Evolutionary conservation across 1,140 invertebrate genomes (phyloP).

Genomic region (Drosophila gunungcola): DNA sequence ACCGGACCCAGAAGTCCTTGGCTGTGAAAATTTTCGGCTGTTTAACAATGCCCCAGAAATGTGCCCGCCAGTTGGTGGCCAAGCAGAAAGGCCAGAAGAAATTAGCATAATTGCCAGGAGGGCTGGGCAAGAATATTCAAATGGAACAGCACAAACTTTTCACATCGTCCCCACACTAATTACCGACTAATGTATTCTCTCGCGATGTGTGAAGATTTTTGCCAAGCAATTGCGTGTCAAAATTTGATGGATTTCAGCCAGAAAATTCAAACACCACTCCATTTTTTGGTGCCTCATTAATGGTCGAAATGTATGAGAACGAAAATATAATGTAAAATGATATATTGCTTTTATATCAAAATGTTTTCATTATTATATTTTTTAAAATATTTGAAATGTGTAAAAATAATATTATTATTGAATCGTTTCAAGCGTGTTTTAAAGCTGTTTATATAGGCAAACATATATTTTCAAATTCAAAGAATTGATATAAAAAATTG

Average conservation of each 20-base stretch:
- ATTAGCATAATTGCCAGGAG: constrained; percentile 67
- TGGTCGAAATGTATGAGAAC: too few relatives aligned
- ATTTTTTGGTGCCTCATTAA: not conserved
- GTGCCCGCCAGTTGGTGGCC: constrained; percentile 57
- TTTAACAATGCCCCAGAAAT: constrained; percentile 65
- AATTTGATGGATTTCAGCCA: constrained; percentile 57
- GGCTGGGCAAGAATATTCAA: constrained; percentile 45
- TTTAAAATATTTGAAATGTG: too few relatives aligned
- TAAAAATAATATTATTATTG: too few relatives aligned
- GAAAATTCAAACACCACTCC: not conserved
- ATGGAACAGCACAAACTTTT: constrained; percentile 25
- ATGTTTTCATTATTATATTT: too few relatives aligned
- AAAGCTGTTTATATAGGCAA: too few relatives aligned
- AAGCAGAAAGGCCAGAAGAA: constrained; percentile 42
- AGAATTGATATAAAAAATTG: too few relatives aligned
- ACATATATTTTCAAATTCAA: too few relatives aligned
- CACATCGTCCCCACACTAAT: constrained; percentile 35
- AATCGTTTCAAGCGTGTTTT: too few relatives aligned
- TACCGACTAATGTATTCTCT: constrained; percentile 39
- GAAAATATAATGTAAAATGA: too few relatives aligned
- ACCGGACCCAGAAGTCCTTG: constrained; percentile 31
- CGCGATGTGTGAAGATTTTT: constrained; percentile 40
- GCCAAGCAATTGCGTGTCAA: constrained; percentile 32
- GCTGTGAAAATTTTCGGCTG: constrained; percentile 60
- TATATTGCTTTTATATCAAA: too few relatives aligned